Percentiles rank a stretch among this genome's conserved stretches.
These are phyloP conservation scores for Tichodroma muraria DNA, from an alignment of 2,113 vertebrate species.

Conservation along the genomic window DNA sequence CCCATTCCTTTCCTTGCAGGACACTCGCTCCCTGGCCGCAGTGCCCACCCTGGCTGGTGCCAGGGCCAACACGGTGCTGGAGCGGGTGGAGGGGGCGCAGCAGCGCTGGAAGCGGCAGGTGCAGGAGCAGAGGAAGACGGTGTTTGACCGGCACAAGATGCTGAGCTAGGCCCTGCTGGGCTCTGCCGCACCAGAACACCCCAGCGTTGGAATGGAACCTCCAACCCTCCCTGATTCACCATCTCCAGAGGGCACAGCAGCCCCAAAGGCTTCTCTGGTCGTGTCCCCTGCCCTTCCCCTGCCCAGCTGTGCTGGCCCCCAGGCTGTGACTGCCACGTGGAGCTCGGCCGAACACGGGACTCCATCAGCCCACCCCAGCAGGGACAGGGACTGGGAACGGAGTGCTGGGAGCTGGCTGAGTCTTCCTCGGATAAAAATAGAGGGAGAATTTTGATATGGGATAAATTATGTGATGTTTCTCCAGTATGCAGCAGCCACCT, in stretches of 20 bases:
- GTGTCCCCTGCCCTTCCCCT: not conserved
- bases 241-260: not conserved
- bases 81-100: slow-evolving; percentile 91
- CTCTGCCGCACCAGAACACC: not conserved
- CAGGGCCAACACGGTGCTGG: slow-evolving; percentile 86
- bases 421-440: not conserved
- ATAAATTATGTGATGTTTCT: not conserved
- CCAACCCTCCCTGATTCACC: not conserved
- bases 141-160: slow-evolving; percentile 96
- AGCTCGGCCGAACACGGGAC: rapidly evolving
- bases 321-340: not conserved
- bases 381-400: rapidly evolving
- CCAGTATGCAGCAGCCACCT: not conserved
- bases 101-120: slow-evolving; percentile 97
- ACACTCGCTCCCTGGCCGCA: slow-evolving; percentile 68
- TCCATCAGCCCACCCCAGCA: not conserved
- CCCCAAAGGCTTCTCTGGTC: not conserved
- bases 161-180: slow-evolving; percentile 76
- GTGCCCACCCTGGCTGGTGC: not conserved
- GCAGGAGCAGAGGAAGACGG: slow-evolving; percentile 93
- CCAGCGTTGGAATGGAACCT: not conserved
- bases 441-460: not conserved
- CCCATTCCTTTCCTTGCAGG: slow-evolving; percentile 61
- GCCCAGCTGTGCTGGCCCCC: rapidly evolving
- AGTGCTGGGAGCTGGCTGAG: not conserved